phyloP scores from a whole-genome alignment of 2,888 invertebrate species.

The Meta bourneti region DNA sequence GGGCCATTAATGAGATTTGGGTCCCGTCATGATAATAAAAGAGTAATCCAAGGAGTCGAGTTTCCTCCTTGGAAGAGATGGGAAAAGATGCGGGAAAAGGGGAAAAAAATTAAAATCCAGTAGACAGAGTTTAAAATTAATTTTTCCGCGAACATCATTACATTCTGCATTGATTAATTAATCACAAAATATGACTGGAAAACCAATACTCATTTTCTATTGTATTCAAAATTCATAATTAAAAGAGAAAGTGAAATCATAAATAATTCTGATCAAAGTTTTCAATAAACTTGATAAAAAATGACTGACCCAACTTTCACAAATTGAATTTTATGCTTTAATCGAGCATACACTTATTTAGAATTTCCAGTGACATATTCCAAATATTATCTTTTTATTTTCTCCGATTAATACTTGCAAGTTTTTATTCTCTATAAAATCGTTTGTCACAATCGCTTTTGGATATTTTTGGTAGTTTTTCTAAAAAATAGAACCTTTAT shows the following conservation, averaged over 20 bases:
- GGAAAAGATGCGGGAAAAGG: conserved; percentile 11
- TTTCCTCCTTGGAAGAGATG: conserved; percentile 39
- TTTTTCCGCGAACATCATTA: conserved; percentile 59
- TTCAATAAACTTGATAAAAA: conserved; percentile 31
- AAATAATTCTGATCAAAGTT: conserved; percentile 31
- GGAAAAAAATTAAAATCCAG: conserved; percentile 16
- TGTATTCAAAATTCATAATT: conserved; percentile 38
- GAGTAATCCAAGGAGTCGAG: conserved; percentile 49
- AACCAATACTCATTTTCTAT: conserved; percentile 52
- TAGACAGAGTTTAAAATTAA: conserved; percentile 51
- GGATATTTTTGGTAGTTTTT: too few relatives aligned
- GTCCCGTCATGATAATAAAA: conserved; percentile 59
- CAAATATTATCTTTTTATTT: too few relatives aligned
- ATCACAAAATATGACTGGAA: conserved; percentile 54
- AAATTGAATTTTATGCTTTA: too few relatives aligned
- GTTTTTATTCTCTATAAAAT: too few relatives aligned
- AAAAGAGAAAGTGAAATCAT: conserved; percentile 37
- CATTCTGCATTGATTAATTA: conserved; percentile 55
- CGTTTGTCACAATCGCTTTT: too few relatives aligned
- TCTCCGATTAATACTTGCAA: too few relatives aligned
- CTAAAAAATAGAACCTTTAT: too few relatives aligned
- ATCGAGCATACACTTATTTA: too few relatives aligned
- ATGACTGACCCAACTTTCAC: neutral
- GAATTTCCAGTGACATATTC: too few relatives aligned
- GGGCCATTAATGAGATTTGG: conserved; percentile 64